Evolutionary conservation across 2,113 vertebrate species (phyloP).

Genomic region (Catharus fuscescens): DNA sequence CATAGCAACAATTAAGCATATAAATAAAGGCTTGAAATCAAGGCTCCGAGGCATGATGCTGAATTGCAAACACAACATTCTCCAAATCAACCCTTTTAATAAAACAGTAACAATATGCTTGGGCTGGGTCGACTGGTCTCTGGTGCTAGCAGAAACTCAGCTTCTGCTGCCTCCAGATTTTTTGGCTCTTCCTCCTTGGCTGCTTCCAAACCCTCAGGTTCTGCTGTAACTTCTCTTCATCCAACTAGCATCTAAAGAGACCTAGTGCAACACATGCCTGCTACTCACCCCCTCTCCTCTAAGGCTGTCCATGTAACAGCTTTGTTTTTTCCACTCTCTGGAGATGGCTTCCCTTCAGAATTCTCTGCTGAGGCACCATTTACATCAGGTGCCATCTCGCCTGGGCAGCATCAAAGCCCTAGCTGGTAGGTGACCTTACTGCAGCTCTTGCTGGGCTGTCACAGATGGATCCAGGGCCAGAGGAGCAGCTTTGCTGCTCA

Average conservation of each 20-base stretch:
- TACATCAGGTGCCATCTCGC: neutral
- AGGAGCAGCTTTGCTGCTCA: neutral
- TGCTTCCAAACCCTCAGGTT: slow-evolving; percentile 34
- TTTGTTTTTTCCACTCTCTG: neutral
- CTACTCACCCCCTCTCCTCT: neutral
- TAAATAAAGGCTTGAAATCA: slow-evolving; percentile 82
- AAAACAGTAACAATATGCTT: slow-evolving; percentile 76
- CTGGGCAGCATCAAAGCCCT: neutral
- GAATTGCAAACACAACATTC: slow-evolving; percentile 76
- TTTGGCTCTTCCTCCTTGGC: slow-evolving; percentile 14
- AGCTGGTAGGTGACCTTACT: neutral
- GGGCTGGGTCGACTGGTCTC: slow-evolving; percentile 47
- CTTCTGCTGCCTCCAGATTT: slow-evolving; percentile 40
- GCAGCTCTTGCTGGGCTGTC: neutral
- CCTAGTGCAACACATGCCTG: neutral
- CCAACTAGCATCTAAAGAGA: neutral
- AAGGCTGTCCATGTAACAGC: neutral
- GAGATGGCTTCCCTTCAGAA: neutral
- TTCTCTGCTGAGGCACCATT: neutral
- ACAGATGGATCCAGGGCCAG: neutral
- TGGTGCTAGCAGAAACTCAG: neutral
- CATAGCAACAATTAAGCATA: slow-evolving; percentile 86
- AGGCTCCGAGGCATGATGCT: slow-evolving; percentile 73
- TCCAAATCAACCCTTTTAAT: slow-evolving; percentile 74
- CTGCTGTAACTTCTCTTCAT: slow-evolving; percentile 11